Evolutionary conservation across 2,113 vertebrate genomes (phyloP), one percentile per base, ranked within the genome.

Genomic region (Cervus canadensis): DNA sequence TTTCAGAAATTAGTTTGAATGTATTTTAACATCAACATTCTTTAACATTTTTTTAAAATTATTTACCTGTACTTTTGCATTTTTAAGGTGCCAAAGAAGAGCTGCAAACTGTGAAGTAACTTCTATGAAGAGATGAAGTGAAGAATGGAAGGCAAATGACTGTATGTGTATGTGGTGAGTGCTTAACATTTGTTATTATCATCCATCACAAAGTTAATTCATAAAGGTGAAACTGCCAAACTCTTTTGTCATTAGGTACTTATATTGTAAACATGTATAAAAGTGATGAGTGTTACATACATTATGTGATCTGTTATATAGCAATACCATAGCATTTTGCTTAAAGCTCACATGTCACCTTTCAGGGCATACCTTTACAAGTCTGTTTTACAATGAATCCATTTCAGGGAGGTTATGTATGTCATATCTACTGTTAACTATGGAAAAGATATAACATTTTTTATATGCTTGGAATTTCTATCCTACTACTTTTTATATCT

Each of bases 21-120:
- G 57, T 85, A 97, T 97, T 97, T 97, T 79, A 28, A 96, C 89
- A 81, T 91, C 96, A 97, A 36, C 95, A 91, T 98, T 97, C 43
- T 88, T 96, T 33, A 33, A 91, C 82, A 76, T 3, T 59, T 33
- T 8, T 2, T 0, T 1, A 17, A 62, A 71, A 89, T 93, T 97
- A 67, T 98, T 89, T 97, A 98, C 96, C 97, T 98, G 79, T 83
- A 79, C 50, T 94, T 94, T 52, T 26, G 93, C 71, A 64, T 93
- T 96, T 95, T 97, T 93, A 98, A 99, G 99, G 99, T 99, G 99
- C 99, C 98, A 94, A 98, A 98, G 96, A 98, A 98, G 98, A 99
- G 98, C 94, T 98, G 98, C 98, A 99, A 99, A 98, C 99, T 99
- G 98, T 99, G 99, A 99, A 98, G 98, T 98, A 99, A 99, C 99